Evolutionary conservation across 64 coral and sea anemone genomes (phyloP).

Genomic region (Platygyra sinensis): DNA sequence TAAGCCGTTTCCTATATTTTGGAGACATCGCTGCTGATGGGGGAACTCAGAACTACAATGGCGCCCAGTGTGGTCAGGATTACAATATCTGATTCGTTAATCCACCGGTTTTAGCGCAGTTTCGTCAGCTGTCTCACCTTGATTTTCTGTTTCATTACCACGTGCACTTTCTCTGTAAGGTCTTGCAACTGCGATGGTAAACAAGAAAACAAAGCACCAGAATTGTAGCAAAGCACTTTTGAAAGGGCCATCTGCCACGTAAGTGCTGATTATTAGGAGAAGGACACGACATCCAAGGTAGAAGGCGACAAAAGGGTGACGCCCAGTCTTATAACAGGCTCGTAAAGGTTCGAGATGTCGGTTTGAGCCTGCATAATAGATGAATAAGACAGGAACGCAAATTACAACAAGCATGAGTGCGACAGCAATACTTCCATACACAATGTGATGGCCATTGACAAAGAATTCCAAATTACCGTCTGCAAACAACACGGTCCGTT

Average conservation of each 20-base stretch:
- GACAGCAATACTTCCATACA: constrained; percentile 43
- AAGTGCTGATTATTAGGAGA: constrained; percentile 44
- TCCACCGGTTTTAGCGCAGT: not conserved
- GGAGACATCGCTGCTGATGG: not conserved
- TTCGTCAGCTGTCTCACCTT: not conserved
- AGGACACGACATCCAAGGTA: constrained; percentile 61
- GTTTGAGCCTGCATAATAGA: constrained; percentile 1
- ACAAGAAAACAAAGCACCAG: constrained; percentile 46
- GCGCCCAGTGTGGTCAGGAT: not conserved
- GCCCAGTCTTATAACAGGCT: constrained; percentile 50
- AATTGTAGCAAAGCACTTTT: constrained; percentile 35
- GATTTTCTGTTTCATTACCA: not conserved
- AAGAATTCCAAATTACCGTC: constrained; percentile 60
- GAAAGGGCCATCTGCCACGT: not conserved
- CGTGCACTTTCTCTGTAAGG: constrained; percentile 54
- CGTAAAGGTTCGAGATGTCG: constrained; percentile 7
- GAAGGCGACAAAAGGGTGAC: constrained; percentile 62
- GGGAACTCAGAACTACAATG: not conserved
- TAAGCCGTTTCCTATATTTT: not conserved
- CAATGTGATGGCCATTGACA: constrained; percentile 37
- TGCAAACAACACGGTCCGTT: constrained; percentile 21
- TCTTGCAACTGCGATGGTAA: constrained; percentile 41
- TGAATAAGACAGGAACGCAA: constrained; percentile 11
- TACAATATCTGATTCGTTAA: not conserved
- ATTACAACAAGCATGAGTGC: not conserved